A percentile compares a stretch with the other conserved stretches of the same genome.
These are phyloP conservation scores for Drepanosiphum platanoidis DNA, from an alignment of 2,888 invertebrate genomes.

Conservation along the genomic window DNA sequence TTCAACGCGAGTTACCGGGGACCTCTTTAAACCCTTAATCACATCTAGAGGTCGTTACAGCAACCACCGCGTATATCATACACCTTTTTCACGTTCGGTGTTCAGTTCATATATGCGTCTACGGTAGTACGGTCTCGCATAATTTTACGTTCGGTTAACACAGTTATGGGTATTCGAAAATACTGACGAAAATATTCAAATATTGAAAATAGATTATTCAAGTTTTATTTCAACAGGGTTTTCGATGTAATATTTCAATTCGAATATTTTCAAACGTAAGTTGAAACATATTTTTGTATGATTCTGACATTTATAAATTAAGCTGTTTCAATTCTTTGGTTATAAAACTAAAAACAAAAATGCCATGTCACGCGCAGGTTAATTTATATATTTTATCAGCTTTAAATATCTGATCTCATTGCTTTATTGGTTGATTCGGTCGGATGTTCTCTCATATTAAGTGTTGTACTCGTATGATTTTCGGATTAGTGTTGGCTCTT, in stretches of 20 bases:
- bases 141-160: not conserved
- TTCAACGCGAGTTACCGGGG: not conserved
- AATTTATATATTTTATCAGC: not conserved
- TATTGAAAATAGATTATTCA: not conserved
- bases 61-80: conserved; percentile 20
- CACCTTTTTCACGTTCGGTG: not conserved
- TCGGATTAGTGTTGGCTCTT: conserved; percentile 34
- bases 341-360: not conserved
- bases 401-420: not conserved
- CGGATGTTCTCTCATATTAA: conserved; percentile 8
- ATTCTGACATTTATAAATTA: not conserved
- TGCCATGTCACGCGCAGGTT: not conserved
- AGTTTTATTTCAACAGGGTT: not conserved
- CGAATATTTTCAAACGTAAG: conserved; percentile 6
- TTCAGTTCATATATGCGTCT: conserved; percentile 18
- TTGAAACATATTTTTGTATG: not conserved
- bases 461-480: conserved; percentile 44
- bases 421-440: conserved; percentile 16
- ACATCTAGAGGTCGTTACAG: conserved; percentile 54
- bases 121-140: conserved; percentile 7
- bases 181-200: not conserved
- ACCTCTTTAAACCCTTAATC: not conserved
- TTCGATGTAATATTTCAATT: conserved; percentile 2
- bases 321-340: not conserved
- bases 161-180: conserved; percentile 1